These are phyloP conservation scores for Todiramphus saurophagus DNA, from an alignment of 2,113 vertebrate genomes.

Conservation along the genomic window DNA sequence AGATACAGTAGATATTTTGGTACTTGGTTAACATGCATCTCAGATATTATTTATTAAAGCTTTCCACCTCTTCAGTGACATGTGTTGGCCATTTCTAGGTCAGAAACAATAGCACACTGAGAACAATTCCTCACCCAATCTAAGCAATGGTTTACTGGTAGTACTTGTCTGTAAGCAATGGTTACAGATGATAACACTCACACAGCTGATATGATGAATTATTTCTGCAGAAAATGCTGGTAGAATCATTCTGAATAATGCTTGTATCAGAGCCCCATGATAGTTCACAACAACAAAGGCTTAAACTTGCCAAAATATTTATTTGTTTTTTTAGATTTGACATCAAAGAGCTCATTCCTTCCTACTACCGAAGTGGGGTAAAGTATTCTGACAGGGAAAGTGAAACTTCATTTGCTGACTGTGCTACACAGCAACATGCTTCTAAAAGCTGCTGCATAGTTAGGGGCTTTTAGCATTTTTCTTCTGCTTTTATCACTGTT, in stretches of 20 bases:
- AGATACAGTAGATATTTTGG: background rate
- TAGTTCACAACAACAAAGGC: background rate
- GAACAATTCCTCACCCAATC: background rate
- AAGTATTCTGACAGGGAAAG: background rate
- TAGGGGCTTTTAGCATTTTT: background rate
- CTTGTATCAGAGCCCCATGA: background rate
- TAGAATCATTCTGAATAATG: background rate
- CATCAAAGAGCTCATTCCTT: background rate
- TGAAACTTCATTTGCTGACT: background rate
- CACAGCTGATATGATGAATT: background rate
- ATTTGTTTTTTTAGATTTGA: background rate
- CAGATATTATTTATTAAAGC: background rate
- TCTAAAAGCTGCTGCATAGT: background rate
- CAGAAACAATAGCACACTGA: background rate
- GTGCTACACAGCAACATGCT: background rate
- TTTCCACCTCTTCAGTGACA: background rate
- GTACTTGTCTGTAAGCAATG: background rate
- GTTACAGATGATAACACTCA: background rate
- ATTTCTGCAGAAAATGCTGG: background rate
- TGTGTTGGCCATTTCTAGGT: background rate
- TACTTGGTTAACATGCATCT: background rate
- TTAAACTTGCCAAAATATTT: background rate
- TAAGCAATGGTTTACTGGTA: background rate
- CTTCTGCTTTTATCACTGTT: background rate
- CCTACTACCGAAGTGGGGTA: background rate